These are phyloP conservation scores for Drosophila diplacantha DNA, from an alignment of 2,888 invertebrate genomes.

Conservation along the genomic window DNA sequence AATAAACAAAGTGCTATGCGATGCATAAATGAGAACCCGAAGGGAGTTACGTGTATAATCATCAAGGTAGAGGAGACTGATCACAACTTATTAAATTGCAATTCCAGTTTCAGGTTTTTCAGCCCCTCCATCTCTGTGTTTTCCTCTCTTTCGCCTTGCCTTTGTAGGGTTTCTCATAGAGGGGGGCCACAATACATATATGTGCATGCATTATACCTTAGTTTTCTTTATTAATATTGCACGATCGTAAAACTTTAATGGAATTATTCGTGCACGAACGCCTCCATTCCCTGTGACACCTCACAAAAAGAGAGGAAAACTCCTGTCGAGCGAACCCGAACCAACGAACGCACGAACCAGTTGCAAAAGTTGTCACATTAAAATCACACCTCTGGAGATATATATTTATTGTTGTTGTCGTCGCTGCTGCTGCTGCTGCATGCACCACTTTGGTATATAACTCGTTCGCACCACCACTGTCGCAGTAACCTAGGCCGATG, in stretches of 20 bases:
- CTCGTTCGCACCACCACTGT: constrained; percentile 54
- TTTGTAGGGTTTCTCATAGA: constrained; percentile 56
- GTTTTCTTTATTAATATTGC: constrained; percentile 40
- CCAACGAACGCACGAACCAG: constrained; percentile 51
- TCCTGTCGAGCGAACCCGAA: constrained; percentile 8
- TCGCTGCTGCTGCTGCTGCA: constrained; percentile 34
- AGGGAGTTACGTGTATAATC: constrained; percentile 56
- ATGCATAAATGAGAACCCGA: constrained; percentile 59
- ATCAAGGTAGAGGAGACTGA: constrained; percentile 42
- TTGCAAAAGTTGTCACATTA: constrained; percentile 73
- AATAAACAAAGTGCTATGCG: constrained; percentile 51
- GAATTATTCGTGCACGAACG: constrained; percentile 47
- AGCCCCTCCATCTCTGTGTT: background rate
- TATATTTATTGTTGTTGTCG: constrained; percentile 60
- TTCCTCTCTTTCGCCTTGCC: constrained; percentile 16
- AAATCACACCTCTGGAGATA: constrained; percentile 68
- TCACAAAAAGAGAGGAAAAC: constrained; percentile 7
- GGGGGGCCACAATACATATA: constrained; percentile 32
- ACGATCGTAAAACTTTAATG: constrained; percentile 43
- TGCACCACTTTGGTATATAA: constrained; percentile 62
- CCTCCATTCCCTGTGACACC: constrained; percentile 34
- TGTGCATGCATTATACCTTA: constrained; percentile 19
- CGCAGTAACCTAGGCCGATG: constrained; percentile 20
- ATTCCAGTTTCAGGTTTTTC: constrained; percentile 58
- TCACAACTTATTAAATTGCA: constrained; percentile 67